Evolutionary conservation across 1,140 invertebrate species (phyloP).

Genomic region (Marisa cornuarietis): DNA sequence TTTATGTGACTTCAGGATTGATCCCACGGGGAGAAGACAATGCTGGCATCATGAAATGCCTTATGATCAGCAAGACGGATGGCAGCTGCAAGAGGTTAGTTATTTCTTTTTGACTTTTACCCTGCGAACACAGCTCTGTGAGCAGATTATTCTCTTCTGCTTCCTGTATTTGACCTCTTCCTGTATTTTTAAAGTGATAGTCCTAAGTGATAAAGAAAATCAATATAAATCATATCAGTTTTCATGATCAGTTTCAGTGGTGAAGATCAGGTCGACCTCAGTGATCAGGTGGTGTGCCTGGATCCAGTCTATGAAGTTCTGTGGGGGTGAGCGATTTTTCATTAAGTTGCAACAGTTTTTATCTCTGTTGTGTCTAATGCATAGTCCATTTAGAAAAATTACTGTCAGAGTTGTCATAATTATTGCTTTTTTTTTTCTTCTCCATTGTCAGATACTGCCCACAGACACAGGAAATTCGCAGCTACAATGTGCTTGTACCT

Average conservation of each 20-base stretch:
- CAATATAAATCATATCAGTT: neutral
- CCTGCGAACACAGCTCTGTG: too few relatives aligned
- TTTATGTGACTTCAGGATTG: slow-evolving; percentile 47
- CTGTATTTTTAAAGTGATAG: too few relatives aligned
- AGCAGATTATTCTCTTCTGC: too few relatives aligned
- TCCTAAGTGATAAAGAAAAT: too few relatives aligned
- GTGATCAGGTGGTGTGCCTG: slow-evolving; percentile 78
- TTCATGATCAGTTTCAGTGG: slow-evolving; percentile 75
- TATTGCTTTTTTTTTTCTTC: neutral
- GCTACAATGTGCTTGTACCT: slow-evolving; percentile 83
- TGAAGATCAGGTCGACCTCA: slow-evolving; percentile 81
- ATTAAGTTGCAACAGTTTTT: neutral
- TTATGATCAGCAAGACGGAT: slow-evolving; percentile 85
- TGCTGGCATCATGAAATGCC: slow-evolving; percentile 76
- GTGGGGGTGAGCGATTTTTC: slow-evolving; percentile 69
- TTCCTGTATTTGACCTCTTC: too few relatives aligned
- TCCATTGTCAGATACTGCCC: slow-evolving; percentile 72
- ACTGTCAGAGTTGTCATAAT: neutral
- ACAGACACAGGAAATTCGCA: slow-evolving; percentile 76
- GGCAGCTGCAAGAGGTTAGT: slow-evolving; percentile 76
- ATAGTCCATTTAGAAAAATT: neutral
- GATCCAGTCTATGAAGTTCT: slow-evolving; percentile 78
- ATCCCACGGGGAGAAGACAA: slow-evolving; percentile 63
- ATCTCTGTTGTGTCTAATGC: neutral
- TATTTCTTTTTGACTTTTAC: neutral